Base-by-base conservation (phyloP, 2,888 invertebrate genomes). In the Ophioninae sp. region DNA sequence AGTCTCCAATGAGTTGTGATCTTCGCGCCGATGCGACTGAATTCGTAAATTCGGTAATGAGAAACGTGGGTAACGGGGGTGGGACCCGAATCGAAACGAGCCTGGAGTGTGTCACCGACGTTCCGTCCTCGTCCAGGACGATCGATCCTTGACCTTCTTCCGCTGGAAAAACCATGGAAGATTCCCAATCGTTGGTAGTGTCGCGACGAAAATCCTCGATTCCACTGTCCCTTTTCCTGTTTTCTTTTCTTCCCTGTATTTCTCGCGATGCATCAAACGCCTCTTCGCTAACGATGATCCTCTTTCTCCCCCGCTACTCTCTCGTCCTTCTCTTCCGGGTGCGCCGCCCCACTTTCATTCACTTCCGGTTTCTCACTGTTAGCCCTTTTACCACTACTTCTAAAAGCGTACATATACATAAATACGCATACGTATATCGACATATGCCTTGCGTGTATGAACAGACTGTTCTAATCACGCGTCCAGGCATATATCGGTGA, bases 131-230 rank as follows among this genome's bases (percentile, higher is more conserved):
- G 87, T 87, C 87, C 85, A 82, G 86, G 83, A 85, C 89, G 87
- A 90, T 89, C 90, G 89, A 90, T 90, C 88, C 89, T 81, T 88
- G 88, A 89, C 89, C 88, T 87, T 89, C 88, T 89, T 89, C 88
- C 85, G 81, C 71, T 85, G 86, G 85, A 84, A 88, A 88, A 87
- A 87, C 87, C 88, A 88, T 88, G 87, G 86, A 83, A 87, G 86
- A 69, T 83, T 79, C 13, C 65, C 73, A 61, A 20, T n/a, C 30
- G 73, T 69, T 74, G 58, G 51, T 23, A 51, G 64, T 61, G 61
- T 44, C 17, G 44, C 41, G 63, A 44, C 44, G 44, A 44, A 59
- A 51, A 39, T 3, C 8, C 20, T 51, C 30, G 20, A 65, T 23
- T 10, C 9, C 10, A n/a, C 37, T 9, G 0, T 67, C 59, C 13